Evolutionary conservation across 92 coral and sea anemone species (phyloP).

Genomic region (Palythoa heliodiscus): DNA sequence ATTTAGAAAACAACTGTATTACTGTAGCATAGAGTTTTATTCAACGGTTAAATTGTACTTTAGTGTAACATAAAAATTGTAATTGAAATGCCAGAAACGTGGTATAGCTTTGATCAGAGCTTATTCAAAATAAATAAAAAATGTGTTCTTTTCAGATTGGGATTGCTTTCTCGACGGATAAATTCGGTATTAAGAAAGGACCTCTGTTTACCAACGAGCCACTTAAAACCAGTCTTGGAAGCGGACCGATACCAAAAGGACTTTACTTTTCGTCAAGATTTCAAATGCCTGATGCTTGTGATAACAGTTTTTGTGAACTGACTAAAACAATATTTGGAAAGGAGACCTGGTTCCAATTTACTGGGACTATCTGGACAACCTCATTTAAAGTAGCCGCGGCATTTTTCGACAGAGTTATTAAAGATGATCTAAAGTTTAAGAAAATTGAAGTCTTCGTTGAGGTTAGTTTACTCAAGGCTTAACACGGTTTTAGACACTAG

Average conservation of each 20-base stretch:
- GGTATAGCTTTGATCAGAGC: too few species aligned
- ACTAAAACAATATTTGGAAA: background rate
- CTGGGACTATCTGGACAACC: constrained; percentile 13
- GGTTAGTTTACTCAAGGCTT: constrained; percentile 42
- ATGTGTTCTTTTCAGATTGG: constrained; percentile 26
- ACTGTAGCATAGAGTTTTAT: too few species aligned
- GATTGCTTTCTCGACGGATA: constrained; percentile 23
- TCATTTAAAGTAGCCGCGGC: constrained; percentile 32
- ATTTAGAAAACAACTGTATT: background rate
- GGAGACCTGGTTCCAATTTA: constrained; percentile 35
- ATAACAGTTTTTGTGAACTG: constrained; percentile 23
- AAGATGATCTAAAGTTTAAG: constrained; percentile 69
- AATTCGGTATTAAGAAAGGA: constrained; percentile 29
- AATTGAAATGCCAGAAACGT: too few species aligned
- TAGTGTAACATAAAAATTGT: too few species aligned
- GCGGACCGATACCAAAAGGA: constrained; percentile 33
- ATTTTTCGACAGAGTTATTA: constrained; percentile 40
- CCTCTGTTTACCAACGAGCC: constrained; percentile 31
- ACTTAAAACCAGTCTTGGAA: constrained; percentile 22
- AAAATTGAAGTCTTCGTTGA: constrained; percentile 75
- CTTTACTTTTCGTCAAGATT: constrained; percentile 27
- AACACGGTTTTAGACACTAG: too few species aligned
- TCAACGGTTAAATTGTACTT: background rate
- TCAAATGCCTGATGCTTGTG: constrained; percentile 41
- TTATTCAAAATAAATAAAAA: background rate